A percentile compares a stretch with the other conserved stretches of the same genome.
Evolutionary conservation across 2,113 vertebrate genomes (phyloP).

Genomic region (Ceyx cyanopectus): DNA sequence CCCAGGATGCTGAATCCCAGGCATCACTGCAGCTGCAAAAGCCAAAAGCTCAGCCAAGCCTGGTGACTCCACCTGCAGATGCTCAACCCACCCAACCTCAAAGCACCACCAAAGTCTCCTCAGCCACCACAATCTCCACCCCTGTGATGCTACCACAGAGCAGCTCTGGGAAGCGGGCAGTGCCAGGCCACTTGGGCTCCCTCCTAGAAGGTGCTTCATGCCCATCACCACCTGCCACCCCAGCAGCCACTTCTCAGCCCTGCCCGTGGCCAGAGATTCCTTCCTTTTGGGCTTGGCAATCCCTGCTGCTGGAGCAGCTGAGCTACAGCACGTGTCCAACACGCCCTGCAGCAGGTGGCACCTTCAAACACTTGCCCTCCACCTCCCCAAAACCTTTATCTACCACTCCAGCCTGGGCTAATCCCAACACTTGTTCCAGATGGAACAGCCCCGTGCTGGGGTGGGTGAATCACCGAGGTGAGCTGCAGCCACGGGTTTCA

Average conservation of each 20-base stretch:
- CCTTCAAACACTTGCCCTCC: not conserved
- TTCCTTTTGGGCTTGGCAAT: not conserved
- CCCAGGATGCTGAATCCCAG: not conserved
- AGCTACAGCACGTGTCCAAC: not conserved
- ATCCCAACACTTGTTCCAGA: not conserved
- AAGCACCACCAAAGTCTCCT: not conserved
- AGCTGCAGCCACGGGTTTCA: fast-evolving
- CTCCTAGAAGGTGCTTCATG: not conserved
- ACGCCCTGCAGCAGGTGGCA: not conserved
- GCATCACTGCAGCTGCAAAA: not conserved
- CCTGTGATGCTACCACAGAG: not conserved
- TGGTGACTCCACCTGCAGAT: not conserved
- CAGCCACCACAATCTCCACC: not conserved
- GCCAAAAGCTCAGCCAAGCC: not conserved
- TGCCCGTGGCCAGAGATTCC: not conserved
- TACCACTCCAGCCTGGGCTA: not conserved
- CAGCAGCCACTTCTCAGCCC: not conserved
- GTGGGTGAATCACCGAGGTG: fast-evolving
- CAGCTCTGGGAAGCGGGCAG: not conserved
- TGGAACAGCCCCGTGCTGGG: not conserved
- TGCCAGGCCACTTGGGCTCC: not conserved
- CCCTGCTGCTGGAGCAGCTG: not conserved
- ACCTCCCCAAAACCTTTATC: not conserved
- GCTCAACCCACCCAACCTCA: not conserved
- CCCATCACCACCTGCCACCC: fast-evolving